phyloP scores from a whole-genome alignment of 2,888 invertebrate genomes.

The Philonicus albiceps region DNA sequence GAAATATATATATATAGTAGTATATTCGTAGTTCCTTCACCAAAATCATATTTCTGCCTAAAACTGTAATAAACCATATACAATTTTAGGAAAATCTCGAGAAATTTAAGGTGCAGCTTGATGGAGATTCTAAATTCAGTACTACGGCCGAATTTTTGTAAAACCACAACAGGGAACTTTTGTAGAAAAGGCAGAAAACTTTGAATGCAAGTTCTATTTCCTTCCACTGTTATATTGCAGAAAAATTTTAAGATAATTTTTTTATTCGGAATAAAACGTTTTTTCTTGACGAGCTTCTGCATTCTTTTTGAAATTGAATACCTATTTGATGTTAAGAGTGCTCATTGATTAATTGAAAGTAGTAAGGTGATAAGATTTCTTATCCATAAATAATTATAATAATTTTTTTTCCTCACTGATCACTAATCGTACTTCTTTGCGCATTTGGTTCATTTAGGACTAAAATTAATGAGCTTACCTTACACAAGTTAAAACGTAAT shows the following conservation, averaged over 20 bases:
- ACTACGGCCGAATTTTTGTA: neutral
- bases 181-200: neutral
- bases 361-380: neutral
- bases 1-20: neutral
- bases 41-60: neutral
- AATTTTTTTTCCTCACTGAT: too few relatives aligned
- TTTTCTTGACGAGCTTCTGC: neutral
- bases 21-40: neutral
- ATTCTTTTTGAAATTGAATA: neutral
- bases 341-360: neutral
- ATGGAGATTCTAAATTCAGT: neutral
- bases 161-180: neutral
- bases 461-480: too few relatives aligned
- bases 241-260: neutral
- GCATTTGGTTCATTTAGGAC: too few relatives aligned
- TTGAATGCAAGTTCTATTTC: neutral
- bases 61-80: neutral
- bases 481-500: too few relatives aligned
- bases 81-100: neutral
- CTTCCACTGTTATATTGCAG: neutral
- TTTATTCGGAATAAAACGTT: neutral
- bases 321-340: neutral
- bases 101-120: neutral
- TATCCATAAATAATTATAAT: too few relatives aligned
- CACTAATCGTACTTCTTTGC: too few relatives aligned